Evolutionary conservation across 1,140 invertebrate genomes (phyloP).

Genomic region (Heliconius nattereri): DNA sequence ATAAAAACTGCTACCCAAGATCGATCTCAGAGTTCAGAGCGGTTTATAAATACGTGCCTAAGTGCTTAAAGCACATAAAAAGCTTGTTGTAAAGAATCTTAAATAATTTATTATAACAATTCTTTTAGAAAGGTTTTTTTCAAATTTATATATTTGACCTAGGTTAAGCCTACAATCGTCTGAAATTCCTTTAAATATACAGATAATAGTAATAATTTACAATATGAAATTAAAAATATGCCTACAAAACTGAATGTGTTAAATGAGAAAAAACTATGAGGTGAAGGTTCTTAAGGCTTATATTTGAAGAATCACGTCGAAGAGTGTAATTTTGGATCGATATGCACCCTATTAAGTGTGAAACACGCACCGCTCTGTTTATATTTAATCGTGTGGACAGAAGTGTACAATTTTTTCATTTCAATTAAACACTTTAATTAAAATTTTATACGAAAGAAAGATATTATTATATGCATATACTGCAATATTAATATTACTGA

Average conservation of each 20-base stretch:
- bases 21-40: no score
- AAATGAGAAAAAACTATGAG: background rate
- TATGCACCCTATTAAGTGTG: slow-evolving; percentile 13
- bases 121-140: background rate
- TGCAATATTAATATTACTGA: background rate
- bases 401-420: background rate
- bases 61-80: no score
- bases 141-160: background rate
- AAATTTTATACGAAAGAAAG: background rate
- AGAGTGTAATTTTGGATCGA: background rate
- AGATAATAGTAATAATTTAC: background rate
- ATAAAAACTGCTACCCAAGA: no score
- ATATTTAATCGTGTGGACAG: slow-evolving; percentile 1
- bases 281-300: background rate
- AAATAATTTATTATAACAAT: no score
- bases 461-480: background rate
- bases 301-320: background rate
- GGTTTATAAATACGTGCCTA: no score
- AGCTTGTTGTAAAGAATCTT: no score
- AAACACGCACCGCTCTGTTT: slow-evolving; percentile 1
- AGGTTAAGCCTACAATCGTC: background rate
- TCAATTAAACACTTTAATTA: background rate
- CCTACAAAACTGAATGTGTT: no score
- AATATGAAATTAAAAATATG: background rate
- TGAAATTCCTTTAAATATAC: background rate